Evolutionary conservation across 2,113 vertebrate species (phyloP).

Genomic region (Gymnarchus niloticus): DNA sequence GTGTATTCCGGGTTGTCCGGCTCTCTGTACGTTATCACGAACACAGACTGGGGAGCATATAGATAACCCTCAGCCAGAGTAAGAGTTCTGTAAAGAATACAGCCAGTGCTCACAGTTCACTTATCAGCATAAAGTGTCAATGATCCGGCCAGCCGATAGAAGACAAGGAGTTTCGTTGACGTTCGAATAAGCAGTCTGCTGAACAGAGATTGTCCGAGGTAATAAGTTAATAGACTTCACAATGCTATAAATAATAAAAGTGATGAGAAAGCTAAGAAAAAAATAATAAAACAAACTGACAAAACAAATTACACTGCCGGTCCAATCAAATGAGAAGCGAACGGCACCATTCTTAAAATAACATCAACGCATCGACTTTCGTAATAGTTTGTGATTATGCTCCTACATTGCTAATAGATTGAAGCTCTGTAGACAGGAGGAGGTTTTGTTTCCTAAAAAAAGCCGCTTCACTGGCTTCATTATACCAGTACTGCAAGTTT

Average conservation of each 20-base stretch:
- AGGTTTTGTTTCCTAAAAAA: not conserved
- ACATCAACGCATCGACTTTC: too few relatives aligned
- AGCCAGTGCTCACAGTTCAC: not conserved
- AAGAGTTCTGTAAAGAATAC: slow-evolving; percentile 12
- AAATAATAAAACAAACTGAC: not conserved
- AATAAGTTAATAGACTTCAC: not conserved
- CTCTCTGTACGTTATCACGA: slow-evolving; percentile 85
- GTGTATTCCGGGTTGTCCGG: slow-evolving; percentile 84
- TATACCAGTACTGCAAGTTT: too few relatives aligned
- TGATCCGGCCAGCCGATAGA: not conserved
- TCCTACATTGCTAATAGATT: not conserved
- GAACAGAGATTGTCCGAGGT: not conserved
- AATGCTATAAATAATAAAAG: not conserved
- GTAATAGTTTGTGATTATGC: not conserved
- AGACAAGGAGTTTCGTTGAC: not conserved
- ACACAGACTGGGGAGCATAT: slow-evolving; percentile 70
- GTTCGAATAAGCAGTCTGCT: not conserved
- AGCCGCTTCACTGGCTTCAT: too few relatives aligned
- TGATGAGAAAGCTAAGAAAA: not conserved
- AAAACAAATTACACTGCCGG: not conserved
- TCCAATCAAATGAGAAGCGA: too few relatives aligned
- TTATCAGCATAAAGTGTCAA: not conserved
- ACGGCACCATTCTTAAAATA: not conserved
- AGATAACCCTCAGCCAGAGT: slow-evolving; percentile 26
- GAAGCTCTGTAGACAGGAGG: not conserved